Evolutionary conservation across 53 echinoderm and acorn worm genomes (phyloP), one percentile per base, ranked within the genome.

Genomic region (Hippasteria phrygiana): DNA sequence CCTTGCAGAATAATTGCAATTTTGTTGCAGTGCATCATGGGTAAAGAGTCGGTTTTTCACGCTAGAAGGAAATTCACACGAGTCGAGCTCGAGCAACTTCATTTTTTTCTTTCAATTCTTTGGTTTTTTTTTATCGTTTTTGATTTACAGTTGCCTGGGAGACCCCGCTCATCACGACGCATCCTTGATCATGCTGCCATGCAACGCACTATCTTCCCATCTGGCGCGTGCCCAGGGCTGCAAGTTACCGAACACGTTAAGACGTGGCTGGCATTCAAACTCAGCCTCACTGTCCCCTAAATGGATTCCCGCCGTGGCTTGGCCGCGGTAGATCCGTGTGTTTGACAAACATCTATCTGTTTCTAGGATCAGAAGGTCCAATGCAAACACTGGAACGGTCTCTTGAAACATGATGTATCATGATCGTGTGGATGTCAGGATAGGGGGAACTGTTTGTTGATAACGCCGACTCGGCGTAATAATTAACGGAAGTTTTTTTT

Each of bases 281-380:
- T 9, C 22, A 59, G 20, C 14, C 51, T 2, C 16, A 16, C 13
- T 3, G 54, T 16, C 20, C 20, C 20, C 2, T 11, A 54, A 54
- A 54, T 54, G 54, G 54, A 54, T 54, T 54, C 17, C 3, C 54
- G 12, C 18, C 17, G 54, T 18, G 54, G 3, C 59, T 24, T 26
- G 20, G 26, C 59, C 59, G 7, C 16, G 59, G 26, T 59, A 59
- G 26, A 59, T 26, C 59, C n/a, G 59, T 59, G 59, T 59, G 59
- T 59, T 59, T 59, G 26, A 14, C 59, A 59, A 59, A 16, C 59
- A 59, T 59, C 59, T 59, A 59, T 59, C 59, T 59, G 59, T 59
- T 26, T 59, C 20, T 24, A 59, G 22, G 59, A 59, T 59, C 59
- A 26, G 59, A 59, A 1, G 26, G 59, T 14, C 0, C 59, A 59